Percentiles rank a stretch among this genome's conserved stretches.
Conservation (phyloP, 2,113 vertebrate species). For the Zingel zingel region DNA sequence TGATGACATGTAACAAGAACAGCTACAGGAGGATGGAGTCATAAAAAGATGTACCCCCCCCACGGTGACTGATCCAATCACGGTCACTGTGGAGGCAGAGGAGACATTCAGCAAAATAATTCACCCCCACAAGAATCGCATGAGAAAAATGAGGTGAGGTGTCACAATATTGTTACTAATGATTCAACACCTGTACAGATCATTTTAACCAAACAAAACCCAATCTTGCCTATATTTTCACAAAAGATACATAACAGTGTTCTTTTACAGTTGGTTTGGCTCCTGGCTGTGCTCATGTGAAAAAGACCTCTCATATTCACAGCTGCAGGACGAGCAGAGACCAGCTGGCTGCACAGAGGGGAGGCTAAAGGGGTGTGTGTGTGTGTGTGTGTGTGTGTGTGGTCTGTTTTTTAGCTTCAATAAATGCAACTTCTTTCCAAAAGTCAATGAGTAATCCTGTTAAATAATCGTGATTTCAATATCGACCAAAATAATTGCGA, state of each 20-base stretch:
- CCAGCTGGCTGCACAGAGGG: no score
- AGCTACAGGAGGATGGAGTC: no score
- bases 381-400: no score
- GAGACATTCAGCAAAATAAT: not conserved
- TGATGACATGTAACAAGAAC: no score
- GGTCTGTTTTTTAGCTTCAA: no score
- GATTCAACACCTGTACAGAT: not conserved
- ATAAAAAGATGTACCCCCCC: no score
- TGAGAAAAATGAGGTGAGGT: not conserved
- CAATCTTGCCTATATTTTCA: conserved; percentile 38
- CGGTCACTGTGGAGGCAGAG: conserved; percentile 3
- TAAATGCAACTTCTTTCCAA: no score
- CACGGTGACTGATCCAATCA: conserved; percentile 9
- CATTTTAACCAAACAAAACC: conserved; percentile 52
- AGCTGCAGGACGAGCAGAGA: no score
- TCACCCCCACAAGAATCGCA: not conserved
- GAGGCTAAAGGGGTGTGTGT: no score
- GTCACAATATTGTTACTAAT: conserved; percentile 36
- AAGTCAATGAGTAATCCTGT: no score
- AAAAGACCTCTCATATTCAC: not conserved
- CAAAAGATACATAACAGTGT: not conserved
- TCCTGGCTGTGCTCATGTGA: conserved; percentile 12
- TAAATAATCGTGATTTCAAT: no score
- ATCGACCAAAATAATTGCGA: no score
- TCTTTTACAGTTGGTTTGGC: not conserved